phyloP scores from a whole-genome alignment of 2,113 vertebrate genomes.

The Apus apus region DNA sequence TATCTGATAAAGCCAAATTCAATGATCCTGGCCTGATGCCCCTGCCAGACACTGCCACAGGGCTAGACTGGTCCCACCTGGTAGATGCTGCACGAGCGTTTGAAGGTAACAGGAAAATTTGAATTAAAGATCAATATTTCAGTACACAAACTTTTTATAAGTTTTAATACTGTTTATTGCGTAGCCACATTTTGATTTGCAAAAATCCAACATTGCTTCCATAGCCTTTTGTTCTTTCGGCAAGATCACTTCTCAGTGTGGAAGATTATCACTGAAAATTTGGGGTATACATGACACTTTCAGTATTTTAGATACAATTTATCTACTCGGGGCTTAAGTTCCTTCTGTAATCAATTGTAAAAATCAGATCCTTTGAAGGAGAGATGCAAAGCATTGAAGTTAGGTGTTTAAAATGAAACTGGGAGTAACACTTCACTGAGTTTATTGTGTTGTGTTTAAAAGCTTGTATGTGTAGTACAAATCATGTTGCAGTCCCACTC shows the following conservation, averaged over 20 bases:
- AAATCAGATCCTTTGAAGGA: not conserved
- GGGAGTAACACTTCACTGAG: not conserved
- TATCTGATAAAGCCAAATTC: slow-evolving; percentile 94
- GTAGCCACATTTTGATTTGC: not conserved
- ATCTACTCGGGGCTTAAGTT: not conserved
- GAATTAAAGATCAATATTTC: slow-evolving; percentile 46
- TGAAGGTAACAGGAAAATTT: slow-evolving; percentile 86
- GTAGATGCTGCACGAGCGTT: slow-evolving; percentile 95
- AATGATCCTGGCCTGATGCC: slow-evolving; percentile 95
- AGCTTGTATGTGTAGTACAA: not conserved
- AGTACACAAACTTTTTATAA: not conserved
- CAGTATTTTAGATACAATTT: not conserved
- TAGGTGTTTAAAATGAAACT: not conserved
- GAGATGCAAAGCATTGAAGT: not conserved
- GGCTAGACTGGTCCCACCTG: slow-evolving; percentile 95
- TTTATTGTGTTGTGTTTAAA: not conserved
- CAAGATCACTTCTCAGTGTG: not conserved
- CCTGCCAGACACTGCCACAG: slow-evolving; percentile 91
- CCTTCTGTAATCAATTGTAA: not conserved
- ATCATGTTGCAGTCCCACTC: not conserved
- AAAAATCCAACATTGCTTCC: not conserved
- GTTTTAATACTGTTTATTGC: not conserved
- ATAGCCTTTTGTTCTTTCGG: not conserved
- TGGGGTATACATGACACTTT: not conserved
- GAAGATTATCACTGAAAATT: not conserved